These are phyloP conservation scores for Enhydra lutris DNA, from an alignment of 2,113 vertebrate species.

Conservation along the genomic window DNA sequence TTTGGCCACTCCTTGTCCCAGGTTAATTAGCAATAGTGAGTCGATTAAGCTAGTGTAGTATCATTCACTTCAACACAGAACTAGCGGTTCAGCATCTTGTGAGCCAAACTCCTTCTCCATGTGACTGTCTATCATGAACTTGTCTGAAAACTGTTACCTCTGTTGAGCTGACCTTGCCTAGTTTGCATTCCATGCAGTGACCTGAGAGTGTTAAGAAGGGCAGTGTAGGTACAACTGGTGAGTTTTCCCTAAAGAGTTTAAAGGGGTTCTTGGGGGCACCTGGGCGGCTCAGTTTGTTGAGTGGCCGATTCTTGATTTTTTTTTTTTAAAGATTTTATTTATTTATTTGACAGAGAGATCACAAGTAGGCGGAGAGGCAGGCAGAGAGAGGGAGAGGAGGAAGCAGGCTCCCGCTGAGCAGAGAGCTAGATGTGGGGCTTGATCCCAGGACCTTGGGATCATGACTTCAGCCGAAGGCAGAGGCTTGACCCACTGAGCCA, in stretches of 20 bases:
- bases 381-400: too few relatives aligned
- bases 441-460: too few relatives aligned
- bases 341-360: too few relatives aligned
- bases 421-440: too few relatives aligned
- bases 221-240: not conserved
- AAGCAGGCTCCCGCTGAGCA: too few relatives aligned
- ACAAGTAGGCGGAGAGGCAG: too few relatives aligned
- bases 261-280: not conserved
- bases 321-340: too few relatives aligned
- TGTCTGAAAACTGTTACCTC: not conserved
- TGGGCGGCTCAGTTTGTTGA: not conserved
- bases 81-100: constrained; percentile 27
- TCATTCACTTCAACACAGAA: constrained; percentile 55
- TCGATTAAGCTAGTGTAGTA: constrained; percentile 58
- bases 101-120: not conserved
- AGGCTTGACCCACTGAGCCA: too few relatives aligned
- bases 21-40: constrained; percentile 49
- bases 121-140: constrained; percentile 43
- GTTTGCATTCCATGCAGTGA: not conserved
- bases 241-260: not conserved
- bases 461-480: too few relatives aligned
- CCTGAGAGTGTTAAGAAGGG: not conserved
- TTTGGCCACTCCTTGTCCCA: not conserved
- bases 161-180: not conserved
- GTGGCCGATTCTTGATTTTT: not conserved